Conservation (phyloP, 2,113 vertebrate genomes). For the Percina caprodes region DNA sequence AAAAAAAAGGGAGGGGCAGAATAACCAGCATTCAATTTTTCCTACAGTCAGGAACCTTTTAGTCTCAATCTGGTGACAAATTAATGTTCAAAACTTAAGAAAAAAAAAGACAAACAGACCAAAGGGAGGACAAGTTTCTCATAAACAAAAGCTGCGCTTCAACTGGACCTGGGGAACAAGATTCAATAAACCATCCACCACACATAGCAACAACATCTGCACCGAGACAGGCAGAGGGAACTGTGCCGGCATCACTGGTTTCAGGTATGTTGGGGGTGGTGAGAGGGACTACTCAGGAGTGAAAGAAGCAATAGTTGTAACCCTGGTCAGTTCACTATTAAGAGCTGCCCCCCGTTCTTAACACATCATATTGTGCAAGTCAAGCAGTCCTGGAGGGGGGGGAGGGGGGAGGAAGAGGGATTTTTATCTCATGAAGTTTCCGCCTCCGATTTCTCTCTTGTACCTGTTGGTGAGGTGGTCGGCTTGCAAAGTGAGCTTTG, state of each 20-base stretch:
- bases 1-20: constrained; percentile 66
- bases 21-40: constrained; percentile 83
- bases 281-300: constrained; percentile 35
- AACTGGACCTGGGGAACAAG: constrained; percentile 39
- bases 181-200: constrained; percentile 60
- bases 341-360: constrained; percentile 27
- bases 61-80: constrained; percentile 43
- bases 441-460: constrained; percentile 85
- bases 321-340: constrained; percentile 59
- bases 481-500: constrained; percentile 85
- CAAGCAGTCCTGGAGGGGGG: constrained; percentile 53
- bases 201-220: not conserved
- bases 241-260: constrained; percentile 64
- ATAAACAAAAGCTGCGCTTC: constrained; percentile 60
- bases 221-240: not conserved
- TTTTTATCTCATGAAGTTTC: constrained; percentile 83
- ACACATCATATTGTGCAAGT: constrained; percentile 58
- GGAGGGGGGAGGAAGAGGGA: not conserved
- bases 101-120: constrained; percentile 1
- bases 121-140: not conserved
- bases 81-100: constrained; percentile 27
- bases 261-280: not conserved
- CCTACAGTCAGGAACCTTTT: constrained; percentile 63
- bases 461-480: constrained; percentile 86
- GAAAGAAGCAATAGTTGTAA: constrained; percentile 38